Evolutionary conservation across 2,888 invertebrate species (phyloP), one percentile per base, ranked within the genome.

Genomic region (Leptodirus hochenwartii): DNA sequence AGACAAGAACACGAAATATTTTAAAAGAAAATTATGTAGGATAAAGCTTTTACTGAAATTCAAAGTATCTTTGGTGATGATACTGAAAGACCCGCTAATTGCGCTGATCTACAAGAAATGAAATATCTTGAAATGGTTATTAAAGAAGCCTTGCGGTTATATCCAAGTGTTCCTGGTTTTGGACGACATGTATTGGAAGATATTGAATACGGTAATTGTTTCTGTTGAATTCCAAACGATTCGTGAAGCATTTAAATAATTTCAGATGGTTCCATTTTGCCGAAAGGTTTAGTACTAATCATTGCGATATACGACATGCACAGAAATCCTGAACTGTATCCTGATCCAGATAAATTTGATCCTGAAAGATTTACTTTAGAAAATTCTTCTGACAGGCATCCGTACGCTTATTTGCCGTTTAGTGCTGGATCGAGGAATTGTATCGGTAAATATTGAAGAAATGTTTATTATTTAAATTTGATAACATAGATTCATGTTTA

Each of bases 21-120:
- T 8, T 6, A 11, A n/a, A 15, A 6, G 5, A 13, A 27, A 27
- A 24, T 24, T 11, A 9, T 24, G 8, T 11, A 9, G 43, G 45
- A 44, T 15, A 49, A 46, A 39, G 44, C 49, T 11, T 41, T 43
- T 16, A 38, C 50, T 32, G 59, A 59, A 42, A 41, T 56, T 13
- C 37, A 42, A 8, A 22, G 41, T n/a, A 43, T 53, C 22, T 51
- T 58, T 27, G 47, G 43, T 1, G 35, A 43, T 11, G 36, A 44
- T 22, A 22, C 33, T 2, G 30, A 33, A 14, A 36, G 35, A 22
- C 28, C 28, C 3, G 38, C 42, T 2, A 47, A 45, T 2, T 34
- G 45, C 33, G 41, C 47, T 31, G 42, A 46, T 24, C 33, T 50
- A 8, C 37, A 39, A 25, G 33, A 44, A 17, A 51, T 52, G 51